Evolutionary conservation across 2,797 vertebrate genomes (phyloP).

Genomic region (Chiloscyllium punctatum): DNA sequence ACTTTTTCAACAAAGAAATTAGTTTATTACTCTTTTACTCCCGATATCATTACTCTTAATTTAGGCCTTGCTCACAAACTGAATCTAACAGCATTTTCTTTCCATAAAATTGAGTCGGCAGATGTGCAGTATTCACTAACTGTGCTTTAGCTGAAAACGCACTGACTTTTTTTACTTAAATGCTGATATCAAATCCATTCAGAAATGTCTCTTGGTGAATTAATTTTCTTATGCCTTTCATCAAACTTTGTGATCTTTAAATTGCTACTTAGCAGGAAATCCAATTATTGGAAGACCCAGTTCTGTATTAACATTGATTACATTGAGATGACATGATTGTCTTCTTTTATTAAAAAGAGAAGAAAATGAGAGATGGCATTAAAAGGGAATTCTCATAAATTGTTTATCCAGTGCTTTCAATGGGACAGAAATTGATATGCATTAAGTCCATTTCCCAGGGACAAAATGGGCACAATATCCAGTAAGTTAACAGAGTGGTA

Average conservation of each 20-base stretch:
- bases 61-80: background rate
- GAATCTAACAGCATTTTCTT: background rate
- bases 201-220: constrained; percentile 1
- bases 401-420: constrained; percentile 3
- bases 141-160: background rate
- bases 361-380: constrained; percentile 36
- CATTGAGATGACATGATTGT: constrained; percentile 21
- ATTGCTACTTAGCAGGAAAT: constrained; percentile 34
- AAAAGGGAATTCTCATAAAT: constrained; percentile 31
- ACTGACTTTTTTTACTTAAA: background rate
- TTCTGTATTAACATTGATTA: constrained; percentile 38
- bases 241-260: constrained; percentile 37
- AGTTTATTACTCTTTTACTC: constrained; percentile 11
- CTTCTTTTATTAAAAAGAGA: constrained; percentile 22
- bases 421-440: background rate
- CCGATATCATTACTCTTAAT: background rate
- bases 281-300: constrained; percentile 16
- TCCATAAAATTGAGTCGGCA: constrained; percentile 10
- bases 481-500: background rate
- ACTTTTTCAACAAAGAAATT: background rate
- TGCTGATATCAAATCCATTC: constrained; percentile 27
- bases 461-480: background rate
- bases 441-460: background rate
- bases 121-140: background rate
- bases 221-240: constrained; percentile 32